Conservation (phyloP, 2,113 vertebrate species). For the Ovis canadensis region DNA sequence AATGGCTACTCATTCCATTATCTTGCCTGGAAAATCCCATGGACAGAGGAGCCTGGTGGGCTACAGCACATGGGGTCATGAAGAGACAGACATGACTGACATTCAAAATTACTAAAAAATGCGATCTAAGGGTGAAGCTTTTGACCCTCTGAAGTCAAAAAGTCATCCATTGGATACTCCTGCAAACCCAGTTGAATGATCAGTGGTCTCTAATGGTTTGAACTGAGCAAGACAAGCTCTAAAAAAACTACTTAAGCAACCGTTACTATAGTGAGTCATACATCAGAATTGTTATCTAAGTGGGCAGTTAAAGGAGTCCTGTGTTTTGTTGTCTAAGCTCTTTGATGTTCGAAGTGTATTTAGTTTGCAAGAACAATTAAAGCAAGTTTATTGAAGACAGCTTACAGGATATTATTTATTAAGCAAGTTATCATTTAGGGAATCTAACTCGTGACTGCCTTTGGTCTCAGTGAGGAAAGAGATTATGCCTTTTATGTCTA, state of each 20-base stretch:
- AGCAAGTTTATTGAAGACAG: not conserved
- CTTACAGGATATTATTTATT: not conserved
- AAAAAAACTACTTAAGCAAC: not conserved
- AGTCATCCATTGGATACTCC: fast-evolving
- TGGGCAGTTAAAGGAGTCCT: not conserved
- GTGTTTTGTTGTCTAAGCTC: not conserved
- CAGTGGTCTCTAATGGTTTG: not conserved
- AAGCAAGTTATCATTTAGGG: not conserved
- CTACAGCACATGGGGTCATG: not conserved
- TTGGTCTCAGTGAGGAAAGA: not conserved
- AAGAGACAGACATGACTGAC: not conserved
- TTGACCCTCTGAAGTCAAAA: not conserved
- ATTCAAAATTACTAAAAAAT: not conserved
- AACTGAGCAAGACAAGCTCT: not conserved
- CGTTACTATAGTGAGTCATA: not conserved
- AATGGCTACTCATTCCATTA: not conserved
- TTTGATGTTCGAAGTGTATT: not conserved
- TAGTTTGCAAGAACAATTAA: not conserved
- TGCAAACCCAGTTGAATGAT: not conserved
- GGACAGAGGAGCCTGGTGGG: not conserved
- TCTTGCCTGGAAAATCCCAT: not conserved
- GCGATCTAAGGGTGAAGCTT: not conserved
- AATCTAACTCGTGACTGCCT: not conserved
- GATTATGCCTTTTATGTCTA: not conserved
- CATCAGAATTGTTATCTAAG: not conserved